A percentile compares a stretch with the other conserved stretches of the same genome.
Evolutionary conservation across 2,113 vertebrate genomes (phyloP).

Genomic region (Chrysochloris asiatica): DNA sequence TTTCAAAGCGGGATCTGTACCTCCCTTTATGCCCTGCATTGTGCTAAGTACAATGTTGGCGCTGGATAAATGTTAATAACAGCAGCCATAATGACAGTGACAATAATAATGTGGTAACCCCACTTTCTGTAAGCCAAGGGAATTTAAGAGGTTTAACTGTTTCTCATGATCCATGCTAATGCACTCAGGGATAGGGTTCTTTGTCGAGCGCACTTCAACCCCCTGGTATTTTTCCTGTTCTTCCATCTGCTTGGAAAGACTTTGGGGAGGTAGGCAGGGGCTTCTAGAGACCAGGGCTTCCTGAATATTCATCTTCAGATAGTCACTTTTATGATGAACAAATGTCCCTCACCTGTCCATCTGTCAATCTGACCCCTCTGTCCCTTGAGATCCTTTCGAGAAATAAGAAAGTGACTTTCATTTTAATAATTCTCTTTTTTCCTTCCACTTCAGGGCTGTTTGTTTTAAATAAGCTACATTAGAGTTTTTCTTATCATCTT

Average conservation of each 20-base stretch:
- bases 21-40: conserved; percentile 1
- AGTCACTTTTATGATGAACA: conserved; percentile 41
- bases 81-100: not conserved
- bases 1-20: conserved; percentile 38
- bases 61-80: not conserved
- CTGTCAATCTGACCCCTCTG: conserved; percentile 28
- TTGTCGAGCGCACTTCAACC: not conserved
- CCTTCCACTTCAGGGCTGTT: conserved; percentile 17
- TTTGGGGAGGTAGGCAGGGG: not conserved
- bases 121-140: not conserved
- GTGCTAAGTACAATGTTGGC: not conserved
- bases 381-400: not conserved
- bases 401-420: conserved; percentile 38
- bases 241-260: not conserved
- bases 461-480: conserved; percentile 38
- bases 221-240: not conserved
- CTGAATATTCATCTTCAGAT: not conserved
- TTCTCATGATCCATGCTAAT: not conserved
- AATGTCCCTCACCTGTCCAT: conserved; percentile 30
- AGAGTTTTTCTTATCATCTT: conserved; percentile 48
- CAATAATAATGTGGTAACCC: not conserved
- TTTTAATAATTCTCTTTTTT: conserved; percentile 58
- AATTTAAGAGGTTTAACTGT: not conserved
- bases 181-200: not conserved
- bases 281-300: not conserved